Evolutionary conservation across 2,797 vertebrate species (phyloP).

Genomic region (Poecilia gillii): DNA sequence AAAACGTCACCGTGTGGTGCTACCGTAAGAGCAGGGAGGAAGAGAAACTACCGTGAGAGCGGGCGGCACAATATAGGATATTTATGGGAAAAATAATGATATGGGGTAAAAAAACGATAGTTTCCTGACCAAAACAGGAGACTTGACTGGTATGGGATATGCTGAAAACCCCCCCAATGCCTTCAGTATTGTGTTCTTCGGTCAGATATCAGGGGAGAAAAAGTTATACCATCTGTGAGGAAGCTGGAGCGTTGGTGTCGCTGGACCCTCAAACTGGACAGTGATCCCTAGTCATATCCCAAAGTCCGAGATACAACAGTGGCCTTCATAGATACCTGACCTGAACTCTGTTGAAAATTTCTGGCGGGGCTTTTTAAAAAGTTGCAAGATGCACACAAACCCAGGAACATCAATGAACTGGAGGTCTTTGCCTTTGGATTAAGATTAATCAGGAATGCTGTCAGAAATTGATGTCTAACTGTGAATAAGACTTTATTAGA

Average conservation of each 20-base stretch:
- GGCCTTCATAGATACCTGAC: too few species aligned
- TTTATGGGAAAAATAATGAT: too few species aligned
- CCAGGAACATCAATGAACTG: not conserved
- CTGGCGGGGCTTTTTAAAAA: not conserved
- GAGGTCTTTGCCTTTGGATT: not conserved
- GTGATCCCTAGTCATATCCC: too few species aligned
- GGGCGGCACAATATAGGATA: too few species aligned
- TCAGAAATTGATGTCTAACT: not conserved
- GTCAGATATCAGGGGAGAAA: not conserved
- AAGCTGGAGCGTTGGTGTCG: not conserved
- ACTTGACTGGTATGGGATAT: too few species aligned
- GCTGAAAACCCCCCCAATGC: too few species aligned
- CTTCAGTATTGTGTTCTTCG: not conserved
- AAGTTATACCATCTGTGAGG: not conserved
- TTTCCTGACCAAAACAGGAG: too few species aligned
- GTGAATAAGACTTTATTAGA: not conserved
- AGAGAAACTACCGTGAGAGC: too few species aligned
- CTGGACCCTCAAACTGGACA: not conserved
- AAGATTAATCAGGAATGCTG: not conserved
- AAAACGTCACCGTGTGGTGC: too few species aligned
- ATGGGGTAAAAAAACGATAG: too few species aligned
- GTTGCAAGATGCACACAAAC: not conserved
- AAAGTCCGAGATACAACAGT: not conserved
- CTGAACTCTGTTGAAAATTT: not conserved
- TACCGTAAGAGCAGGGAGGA: too few species aligned